Percentiles rank a stretch among this genome's conserved stretches.
phyloP scores from a whole-genome alignment of 2,113 vertebrate genomes.

The Pachycephala philippinensis region DNA sequence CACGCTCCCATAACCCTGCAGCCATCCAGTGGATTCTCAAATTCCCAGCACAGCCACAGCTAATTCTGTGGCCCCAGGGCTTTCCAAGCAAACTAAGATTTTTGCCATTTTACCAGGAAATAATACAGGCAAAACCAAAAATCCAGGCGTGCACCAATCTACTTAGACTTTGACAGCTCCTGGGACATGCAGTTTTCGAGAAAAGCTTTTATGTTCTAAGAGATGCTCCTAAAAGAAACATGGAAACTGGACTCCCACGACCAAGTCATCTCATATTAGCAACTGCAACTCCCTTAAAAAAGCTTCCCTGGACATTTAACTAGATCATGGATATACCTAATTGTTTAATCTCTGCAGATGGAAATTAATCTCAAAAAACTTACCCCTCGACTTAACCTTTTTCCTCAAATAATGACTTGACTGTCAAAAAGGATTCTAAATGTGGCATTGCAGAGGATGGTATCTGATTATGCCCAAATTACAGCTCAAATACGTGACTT shows the following conservation, averaged over 20 bases:
- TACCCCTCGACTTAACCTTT: background rate
- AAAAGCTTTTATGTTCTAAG: background rate
- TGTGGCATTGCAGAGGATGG: background rate
- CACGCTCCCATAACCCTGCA: background rate
- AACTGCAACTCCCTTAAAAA: background rate
- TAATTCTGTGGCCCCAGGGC: background rate
- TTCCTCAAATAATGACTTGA: background rate
- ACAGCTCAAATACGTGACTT: background rate
- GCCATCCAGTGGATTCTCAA: background rate
- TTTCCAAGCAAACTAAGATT: background rate
- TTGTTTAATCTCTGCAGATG: constrained; percentile 8
- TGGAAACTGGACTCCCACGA: background rate
- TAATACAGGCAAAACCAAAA: background rate
- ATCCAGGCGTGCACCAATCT: background rate
- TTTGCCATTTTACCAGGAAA: background rate
- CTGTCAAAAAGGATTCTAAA: background rate
- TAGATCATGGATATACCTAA: background rate
- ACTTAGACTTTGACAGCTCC: background rate
- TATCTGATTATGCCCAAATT: background rate
- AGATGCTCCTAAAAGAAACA: background rate
- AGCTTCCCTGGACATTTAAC: background rate
- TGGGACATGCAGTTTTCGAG: background rate
- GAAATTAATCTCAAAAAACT: constrained; percentile 9
- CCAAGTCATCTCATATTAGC: background rate
- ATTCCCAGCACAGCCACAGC: background rate